Base-by-base conservation (phyloP, 2,113 vertebrate species). In the Castor canadensis region DNA sequence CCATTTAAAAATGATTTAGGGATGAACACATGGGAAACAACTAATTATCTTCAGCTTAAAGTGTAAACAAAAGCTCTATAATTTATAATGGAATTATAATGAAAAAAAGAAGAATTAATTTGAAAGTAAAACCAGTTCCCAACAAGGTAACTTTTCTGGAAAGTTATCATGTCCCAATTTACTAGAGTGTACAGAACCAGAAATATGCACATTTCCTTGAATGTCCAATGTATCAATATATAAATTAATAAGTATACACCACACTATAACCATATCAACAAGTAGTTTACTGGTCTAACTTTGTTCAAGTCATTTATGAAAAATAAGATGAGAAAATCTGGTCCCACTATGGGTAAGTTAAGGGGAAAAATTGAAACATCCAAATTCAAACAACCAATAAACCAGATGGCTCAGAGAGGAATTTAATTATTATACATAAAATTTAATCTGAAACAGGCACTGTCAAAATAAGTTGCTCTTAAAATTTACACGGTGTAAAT, bases 391-490 rank as follows among this genome's bases (percentile, higher is more conserved):
- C 95, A 97, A 97, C 95, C 91, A 96, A 90, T 97, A 98, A 98
- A 96, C 95, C 98, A 98, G 96, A 98, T 98, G 97, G 87, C 92
- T 98, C 95, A 95, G 86, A 97, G 49, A 83, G 47, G 79, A 97
- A 98, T 98, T 98, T 98, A 97, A 97, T 97, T 98, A 90, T 96
- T 98, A 97, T 91, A 95, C 75, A 97, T 98, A 98, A 98, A 98
- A 98, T 97, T 97, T 98, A 98, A 98, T 98, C 97, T 93, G 89
- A 84, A 97, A 86, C 95, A 98, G 94, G 86, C 89, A 95, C 22
- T 83, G 30, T 97, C 92, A 98, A 96, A 95, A 94, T 95, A 96
- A 88, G 94, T 97, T 95, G 96, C 83, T 96, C 79, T 97, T 97
- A 91, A 96, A 98, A 95, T 83, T 98, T 93, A 97, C 88, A 96